phyloP scores from a whole-genome alignment of 2,113 vertebrate species.

The Microtus montanus region DNA sequence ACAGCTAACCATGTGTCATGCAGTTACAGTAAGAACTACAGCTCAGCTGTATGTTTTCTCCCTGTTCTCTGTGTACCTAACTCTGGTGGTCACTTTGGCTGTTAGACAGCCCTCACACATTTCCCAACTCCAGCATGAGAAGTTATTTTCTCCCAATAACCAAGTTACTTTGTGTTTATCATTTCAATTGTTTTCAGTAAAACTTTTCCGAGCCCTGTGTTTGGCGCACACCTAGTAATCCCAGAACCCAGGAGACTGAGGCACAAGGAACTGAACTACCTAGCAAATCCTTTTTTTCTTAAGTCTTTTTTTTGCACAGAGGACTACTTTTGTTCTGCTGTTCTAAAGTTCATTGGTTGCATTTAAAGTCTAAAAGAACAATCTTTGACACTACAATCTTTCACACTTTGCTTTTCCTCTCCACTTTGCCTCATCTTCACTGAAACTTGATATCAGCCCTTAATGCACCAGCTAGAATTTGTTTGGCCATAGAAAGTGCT shows the following conservation, averaged over 20 bases:
- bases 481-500: not conserved
- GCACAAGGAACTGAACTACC: not conserved
- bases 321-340: not conserved
- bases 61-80: not conserved
- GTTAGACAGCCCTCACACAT: too few relatives aligned
- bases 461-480: not conserved
- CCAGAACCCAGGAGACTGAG: not conserved
- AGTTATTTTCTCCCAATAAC: not conserved
- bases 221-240: too few relatives aligned
- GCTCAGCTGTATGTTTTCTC: not conserved
- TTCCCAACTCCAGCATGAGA: not conserved
- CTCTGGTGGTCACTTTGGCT: not conserved
- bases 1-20: too few relatives aligned
- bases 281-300: not conserved
- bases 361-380: not conserved
- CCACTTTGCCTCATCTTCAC: not conserved
- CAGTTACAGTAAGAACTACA: not conserved
- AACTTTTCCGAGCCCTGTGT: not conserved
- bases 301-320: not conserved
- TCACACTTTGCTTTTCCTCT: not conserved
- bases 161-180: not conserved
- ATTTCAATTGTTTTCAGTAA: slow-evolving; percentile 6
- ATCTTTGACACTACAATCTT: not conserved
- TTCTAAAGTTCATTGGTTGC: not conserved
- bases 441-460: not conserved